Percentiles rank a stretch among this genome's conserved stretches.
phyloP scores from a whole-genome alignment of 2,888 invertebrate species.

The Deilephila porcellus region DNA sequence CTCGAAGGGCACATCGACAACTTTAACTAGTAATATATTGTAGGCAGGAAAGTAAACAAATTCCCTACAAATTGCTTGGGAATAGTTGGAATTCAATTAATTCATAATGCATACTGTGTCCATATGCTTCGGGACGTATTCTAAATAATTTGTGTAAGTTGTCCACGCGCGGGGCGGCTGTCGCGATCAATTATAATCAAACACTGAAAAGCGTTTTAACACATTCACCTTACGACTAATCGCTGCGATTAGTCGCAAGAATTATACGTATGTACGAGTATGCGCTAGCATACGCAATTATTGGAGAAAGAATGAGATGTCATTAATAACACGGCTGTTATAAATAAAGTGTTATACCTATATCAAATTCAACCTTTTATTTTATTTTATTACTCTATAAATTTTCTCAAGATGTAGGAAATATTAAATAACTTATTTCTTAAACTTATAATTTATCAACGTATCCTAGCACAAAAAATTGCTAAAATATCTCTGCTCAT shows the following conservation, averaged over 20 bases:
- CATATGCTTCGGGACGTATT: neutral
- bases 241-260: no score
- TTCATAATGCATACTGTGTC: slow-evolving; percentile 7
- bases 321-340: no score
- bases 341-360: no score
- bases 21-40: slow-evolving; percentile 1
- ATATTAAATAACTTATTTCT: no score
- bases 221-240: neutral
- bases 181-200: neutral
- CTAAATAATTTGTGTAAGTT: slow-evolving; percentile 16
- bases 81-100: slow-evolving; percentile 22
- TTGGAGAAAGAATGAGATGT: no score
- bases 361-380: no score
- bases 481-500: no score
- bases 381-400: no score
- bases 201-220: neutral
- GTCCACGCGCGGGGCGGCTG: slow-evolving; percentile 1
- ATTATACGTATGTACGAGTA: no score
- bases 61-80: slow-evolving; percentile 14
- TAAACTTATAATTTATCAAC: no score
- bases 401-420: no score
- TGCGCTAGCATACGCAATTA: neutral
- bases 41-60: neutral
- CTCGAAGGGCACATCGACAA: neutral
- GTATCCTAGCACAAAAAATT: no score